Conservation (phyloP, 2,113 vertebrate species). For the Alethe castanea region DNA sequence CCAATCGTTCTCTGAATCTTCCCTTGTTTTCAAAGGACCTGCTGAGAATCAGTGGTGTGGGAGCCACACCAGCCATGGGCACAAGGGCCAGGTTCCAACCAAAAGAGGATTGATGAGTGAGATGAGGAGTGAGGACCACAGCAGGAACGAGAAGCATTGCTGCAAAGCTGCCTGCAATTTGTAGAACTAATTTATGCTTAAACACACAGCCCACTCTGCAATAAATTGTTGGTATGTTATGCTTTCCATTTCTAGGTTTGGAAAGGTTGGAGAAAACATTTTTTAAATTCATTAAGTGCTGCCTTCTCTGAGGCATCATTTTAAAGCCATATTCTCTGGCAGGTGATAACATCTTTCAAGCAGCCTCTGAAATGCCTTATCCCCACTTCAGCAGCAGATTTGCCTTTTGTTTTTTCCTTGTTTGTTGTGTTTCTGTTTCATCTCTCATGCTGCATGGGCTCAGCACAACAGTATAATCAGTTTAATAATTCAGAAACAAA, state of each 20-base stretch:
- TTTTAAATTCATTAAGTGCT: background rate
- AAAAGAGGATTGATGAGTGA: background rate
- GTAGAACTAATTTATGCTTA: background rate
- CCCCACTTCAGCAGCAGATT: background rate
- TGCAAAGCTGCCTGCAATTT: background rate
- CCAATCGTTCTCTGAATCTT: accelerated
- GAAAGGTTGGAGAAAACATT: background rate
- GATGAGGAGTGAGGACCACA: background rate
- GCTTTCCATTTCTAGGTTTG: background rate
- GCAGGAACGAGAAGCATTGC: background rate
- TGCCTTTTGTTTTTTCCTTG: background rate
- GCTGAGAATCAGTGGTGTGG: background rate
- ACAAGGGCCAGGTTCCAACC: background rate
- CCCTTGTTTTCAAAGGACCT: background rate
- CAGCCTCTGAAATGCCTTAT: background rate
- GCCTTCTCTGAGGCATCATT: background rate
- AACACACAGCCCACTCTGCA: background rate
- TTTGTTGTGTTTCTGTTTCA: background rate
- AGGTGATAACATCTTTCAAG: background rate
- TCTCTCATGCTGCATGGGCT: background rate
- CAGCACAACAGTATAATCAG: background rate
- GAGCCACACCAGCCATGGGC: background rate
- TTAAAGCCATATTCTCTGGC: background rate
- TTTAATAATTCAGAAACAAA: background rate
- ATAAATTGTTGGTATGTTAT: background rate